phyloP scores from a whole-genome alignment of 1,140 invertebrate species.

The Pseudomyrmex dendroicus region DNA sequence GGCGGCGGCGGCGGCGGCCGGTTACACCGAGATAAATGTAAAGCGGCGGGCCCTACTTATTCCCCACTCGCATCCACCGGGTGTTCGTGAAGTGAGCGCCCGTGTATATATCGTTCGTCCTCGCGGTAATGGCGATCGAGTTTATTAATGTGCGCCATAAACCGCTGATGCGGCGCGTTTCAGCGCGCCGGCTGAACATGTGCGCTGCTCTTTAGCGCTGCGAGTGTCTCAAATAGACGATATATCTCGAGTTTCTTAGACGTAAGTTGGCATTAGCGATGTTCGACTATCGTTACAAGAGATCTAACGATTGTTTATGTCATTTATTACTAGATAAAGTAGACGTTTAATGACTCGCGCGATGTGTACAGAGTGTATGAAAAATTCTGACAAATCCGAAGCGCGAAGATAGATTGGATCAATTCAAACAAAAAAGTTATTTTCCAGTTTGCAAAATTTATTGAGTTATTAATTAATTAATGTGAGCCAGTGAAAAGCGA shows the following conservation, averaged over 20 bases:
- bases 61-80: slow-evolving; percentile 61
- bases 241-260: slow-evolving; percentile 4
- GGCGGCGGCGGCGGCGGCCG: slow-evolving; percentile 36
- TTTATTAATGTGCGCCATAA: slow-evolving; percentile 45
- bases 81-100: slow-evolving; percentile 59
- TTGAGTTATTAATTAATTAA: too few species aligned
- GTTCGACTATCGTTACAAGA: background rate
- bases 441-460: too few species aligned
- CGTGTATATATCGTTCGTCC: background rate
- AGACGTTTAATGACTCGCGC: background rate
- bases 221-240: slow-evolving; percentile 28
- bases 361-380: too few species aligned
- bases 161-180: slow-evolving; percentile 8
- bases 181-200: slow-evolving; percentile 3
- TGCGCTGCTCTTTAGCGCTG: slow-evolving; percentile 6
- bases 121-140: slow-evolving; percentile 44
- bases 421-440: too few species aligned
- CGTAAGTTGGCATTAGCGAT: background rate
- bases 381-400: too few species aligned
- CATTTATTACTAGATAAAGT: background rate
- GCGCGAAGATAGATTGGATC: too few species aligned
- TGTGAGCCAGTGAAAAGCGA: too few species aligned
- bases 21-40: slow-evolving; percentile 73
- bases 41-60: slow-evolving; percentile 70
- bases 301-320: slow-evolving; percentile 3